Conservation (phyloP, 2,797 vertebrate genomes). For the Coregonus suidteri region DNA sequence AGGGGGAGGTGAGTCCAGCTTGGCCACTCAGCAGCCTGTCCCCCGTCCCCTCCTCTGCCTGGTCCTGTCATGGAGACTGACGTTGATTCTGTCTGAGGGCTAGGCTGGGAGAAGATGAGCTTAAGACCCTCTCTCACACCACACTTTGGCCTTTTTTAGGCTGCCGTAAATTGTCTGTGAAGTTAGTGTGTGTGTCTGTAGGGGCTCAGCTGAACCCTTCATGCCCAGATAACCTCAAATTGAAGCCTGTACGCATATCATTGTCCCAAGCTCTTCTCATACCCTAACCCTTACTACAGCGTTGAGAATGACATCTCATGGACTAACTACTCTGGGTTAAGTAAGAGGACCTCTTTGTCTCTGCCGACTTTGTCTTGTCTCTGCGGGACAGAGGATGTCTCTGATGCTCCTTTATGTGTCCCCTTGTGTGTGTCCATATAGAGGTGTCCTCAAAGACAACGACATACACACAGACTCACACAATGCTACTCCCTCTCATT, state of each 20-base stretch:
- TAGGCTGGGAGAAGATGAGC: conserved; percentile 66
- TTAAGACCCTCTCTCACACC: conserved; percentile 63
- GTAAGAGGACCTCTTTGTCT: neutral
- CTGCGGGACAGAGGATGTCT: neutral
- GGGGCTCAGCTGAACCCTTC: neutral
- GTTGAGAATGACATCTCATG: neutral
- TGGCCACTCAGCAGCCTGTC: conserved; percentile 61
- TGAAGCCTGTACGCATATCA: neutral
- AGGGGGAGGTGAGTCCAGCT: conserved; percentile 67
- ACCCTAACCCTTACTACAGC: neutral
- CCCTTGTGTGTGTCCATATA: no score
- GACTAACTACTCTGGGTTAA: neutral
- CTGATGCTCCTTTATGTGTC: neutral
- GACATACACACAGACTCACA: conserved; percentile 18
- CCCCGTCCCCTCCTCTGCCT: conserved; percentile 38
- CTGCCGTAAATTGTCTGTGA: conserved; percentile 53
- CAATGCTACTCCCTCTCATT: conserved; percentile 42
- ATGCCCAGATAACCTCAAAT: neutral
- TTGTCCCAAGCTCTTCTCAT: neutral
- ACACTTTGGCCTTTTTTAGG: conserved; percentile 42
- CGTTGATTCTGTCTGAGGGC: conserved; percentile 64
- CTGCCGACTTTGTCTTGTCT: neutral
- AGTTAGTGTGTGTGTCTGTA: neutral
- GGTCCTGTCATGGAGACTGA: conserved; percentile 66
- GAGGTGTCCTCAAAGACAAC: conserved; percentile 3